A percentile compares a stretch with the other conserved stretches of the same genome.
phyloP scores from a whole-genome alignment of 2,797 vertebrate genomes.

The Acipenser oxyrinchus region DNA sequence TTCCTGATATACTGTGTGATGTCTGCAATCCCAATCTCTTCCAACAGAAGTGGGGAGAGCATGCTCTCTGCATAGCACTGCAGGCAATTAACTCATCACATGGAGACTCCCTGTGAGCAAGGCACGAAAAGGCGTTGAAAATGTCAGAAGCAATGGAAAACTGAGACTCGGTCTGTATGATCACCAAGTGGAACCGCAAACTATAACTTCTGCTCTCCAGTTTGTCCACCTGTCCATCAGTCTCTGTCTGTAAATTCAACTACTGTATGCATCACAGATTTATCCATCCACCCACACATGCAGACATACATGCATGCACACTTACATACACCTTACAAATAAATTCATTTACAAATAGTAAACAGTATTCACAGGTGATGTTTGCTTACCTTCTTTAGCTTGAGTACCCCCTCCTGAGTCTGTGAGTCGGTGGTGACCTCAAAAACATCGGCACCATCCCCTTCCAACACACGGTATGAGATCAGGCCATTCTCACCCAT shows the following conservation, averaged over 20 bases:
- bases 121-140: conserved; percentile 29
- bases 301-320: background rate
- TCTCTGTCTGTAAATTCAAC: background rate
- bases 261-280: conserved; percentile 4
- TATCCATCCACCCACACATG: background rate
- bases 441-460: conserved; percentile 78
- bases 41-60: conserved; percentile 4
- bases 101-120: conserved; percentile 13
- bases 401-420: conserved; percentile 88
- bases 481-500: conserved; percentile 88
- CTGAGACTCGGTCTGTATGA: conserved; percentile 22
- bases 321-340: background rate
- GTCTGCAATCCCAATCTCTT: no score
- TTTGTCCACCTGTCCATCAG: background rate
- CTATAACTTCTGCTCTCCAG: conserved; percentile 9
- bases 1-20: no score
- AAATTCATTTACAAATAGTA: no score
- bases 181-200: conserved; percentile 22
- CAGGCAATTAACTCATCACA: conserved; percentile 11
- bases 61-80: background rate
- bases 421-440: conserved; percentile 87
- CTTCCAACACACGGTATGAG: conserved; percentile 80
- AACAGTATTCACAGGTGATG: background rate
- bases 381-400: conserved; percentile 81
- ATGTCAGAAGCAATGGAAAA: conserved; percentile 22